Conservation (phyloP, 2,888 invertebrate genomes). For the Cryptocephalus primarius region DNA sequence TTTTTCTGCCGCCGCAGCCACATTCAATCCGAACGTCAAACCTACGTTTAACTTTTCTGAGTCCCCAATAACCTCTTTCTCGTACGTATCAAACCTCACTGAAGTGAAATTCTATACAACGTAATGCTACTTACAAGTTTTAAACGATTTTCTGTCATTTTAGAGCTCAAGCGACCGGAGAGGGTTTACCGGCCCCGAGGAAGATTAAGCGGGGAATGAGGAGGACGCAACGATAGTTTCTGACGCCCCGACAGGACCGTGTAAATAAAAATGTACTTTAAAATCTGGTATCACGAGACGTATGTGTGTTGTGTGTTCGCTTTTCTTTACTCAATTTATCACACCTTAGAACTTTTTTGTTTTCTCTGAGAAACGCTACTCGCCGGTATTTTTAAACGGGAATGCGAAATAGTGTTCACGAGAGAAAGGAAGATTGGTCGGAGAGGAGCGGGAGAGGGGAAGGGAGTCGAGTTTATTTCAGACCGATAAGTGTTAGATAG, state of each 20-base stretch:
- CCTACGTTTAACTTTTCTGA: conserved; percentile 43
- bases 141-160: conserved; percentile 6
- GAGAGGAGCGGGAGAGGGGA: conserved; percentile 2
- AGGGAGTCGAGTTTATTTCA: conserved; percentile 18
- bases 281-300: background rate
- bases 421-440: background rate
- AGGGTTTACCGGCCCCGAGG: conserved; percentile 22
- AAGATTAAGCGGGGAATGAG: conserved; percentile 41
- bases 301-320: background rate
- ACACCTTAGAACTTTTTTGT: too few species aligned
- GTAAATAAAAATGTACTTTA: conserved; percentile 9
- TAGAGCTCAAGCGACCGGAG: conserved; percentile 23
- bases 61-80: conserved; percentile 36
- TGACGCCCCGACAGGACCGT: background rate
- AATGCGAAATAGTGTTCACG: background rate
- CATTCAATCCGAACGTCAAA: conserved; percentile 37
- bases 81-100: conserved; percentile 30
- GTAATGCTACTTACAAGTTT: too few species aligned
- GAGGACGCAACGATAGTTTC: conserved; percentile 33
- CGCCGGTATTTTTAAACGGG: background rate
- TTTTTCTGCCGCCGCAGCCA: conserved; percentile 23
- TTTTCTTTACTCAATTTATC: background rate
- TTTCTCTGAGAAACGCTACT: too few species aligned
- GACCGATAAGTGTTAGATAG: conserved; percentile 13
- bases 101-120: too few species aligned